Percentiles rank a stretch among this genome's conserved stretches.
Conservation (phyloP, 2,797 vertebrate genomes). For the Melanotaenia boesemani region DNA sequence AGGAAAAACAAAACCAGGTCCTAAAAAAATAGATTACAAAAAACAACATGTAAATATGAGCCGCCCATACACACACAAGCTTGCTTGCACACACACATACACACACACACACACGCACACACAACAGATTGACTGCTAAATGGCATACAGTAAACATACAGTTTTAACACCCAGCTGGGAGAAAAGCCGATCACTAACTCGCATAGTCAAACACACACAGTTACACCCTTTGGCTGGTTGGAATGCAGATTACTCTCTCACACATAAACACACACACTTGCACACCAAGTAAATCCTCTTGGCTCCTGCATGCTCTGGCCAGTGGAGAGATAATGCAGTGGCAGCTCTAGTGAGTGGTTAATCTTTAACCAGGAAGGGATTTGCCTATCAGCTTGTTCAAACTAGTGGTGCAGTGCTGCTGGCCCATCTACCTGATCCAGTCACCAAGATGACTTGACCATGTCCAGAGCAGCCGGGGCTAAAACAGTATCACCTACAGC, state of each 20-base stretch:
- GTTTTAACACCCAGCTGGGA: conserved; percentile 77
- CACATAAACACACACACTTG: conserved; percentile 12
- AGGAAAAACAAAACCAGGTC: conserved; percentile 71
- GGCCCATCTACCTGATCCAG: conserved; percentile 76
- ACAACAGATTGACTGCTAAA: conserved; percentile 73
- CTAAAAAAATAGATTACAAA: conserved; percentile 68
- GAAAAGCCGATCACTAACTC: conserved; percentile 77
- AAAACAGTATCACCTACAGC: conserved; percentile 16
- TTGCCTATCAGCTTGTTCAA: conserved; percentile 87
- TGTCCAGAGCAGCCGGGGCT: conserved; percentile 31
- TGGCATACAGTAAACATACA: conserved; percentile 77
- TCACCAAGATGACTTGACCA: conserved; percentile 59
- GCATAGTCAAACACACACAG: conserved; percentile 67
- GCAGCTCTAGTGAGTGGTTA: conserved; percentile 80
- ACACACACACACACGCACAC: conserved; percentile 29
- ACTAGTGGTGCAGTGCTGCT: conserved; percentile 72
- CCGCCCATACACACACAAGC: conserved; percentile 39
- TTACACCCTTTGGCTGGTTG: conserved; percentile 71
- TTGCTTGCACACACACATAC: conserved; percentile 30
- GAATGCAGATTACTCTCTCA: conserved; percentile 67
- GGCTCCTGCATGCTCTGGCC: conserved; percentile 80
- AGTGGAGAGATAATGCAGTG: conserved; percentile 81
- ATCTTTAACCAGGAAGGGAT: conserved; percentile 88
- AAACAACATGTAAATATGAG: conserved; percentile 64
- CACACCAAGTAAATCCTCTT: conserved; percentile 77